Percentiles rank a stretch among this genome's conserved stretches.
Evolutionary conservation across 2,888 invertebrate genomes (phyloP).

Genomic region (Pecten maximus): DNA sequence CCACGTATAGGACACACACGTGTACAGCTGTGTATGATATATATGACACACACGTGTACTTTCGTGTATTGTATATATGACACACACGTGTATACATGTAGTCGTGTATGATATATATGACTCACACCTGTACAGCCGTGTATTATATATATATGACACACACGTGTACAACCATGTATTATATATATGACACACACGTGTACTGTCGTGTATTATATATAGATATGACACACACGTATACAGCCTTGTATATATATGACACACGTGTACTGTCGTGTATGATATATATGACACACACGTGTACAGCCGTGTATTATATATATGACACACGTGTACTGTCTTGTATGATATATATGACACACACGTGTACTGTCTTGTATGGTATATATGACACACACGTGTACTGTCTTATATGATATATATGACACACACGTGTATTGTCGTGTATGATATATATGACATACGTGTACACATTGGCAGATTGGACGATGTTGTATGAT

Average conservation of each 20-base stretch:
- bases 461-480: too few species aligned
- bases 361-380: neutral
- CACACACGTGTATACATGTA: neutral
- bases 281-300: too few species aligned
- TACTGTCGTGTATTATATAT: neutral
- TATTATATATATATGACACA: neutral
- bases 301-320: too few species aligned
- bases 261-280: too few species aligned
- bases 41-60: neutral
- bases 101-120: too few species aligned
- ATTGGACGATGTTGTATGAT: too few species aligned
- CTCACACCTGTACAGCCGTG: neutral
- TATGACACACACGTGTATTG: too few species aligned
- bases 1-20: neutral
- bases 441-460: too few species aligned
- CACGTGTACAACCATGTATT: neutral
- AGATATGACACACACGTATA: slow-evolving; percentile 14
- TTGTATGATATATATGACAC: neutral
- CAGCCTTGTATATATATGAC: too few species aligned
- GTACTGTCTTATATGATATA: too few species aligned
- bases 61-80: neutral
- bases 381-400: neutral
- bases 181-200: neutral
- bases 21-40: neutral
- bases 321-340: neutral